These are phyloP conservation scores for Parotia lawesii DNA, from an alignment of 2,113 vertebrate species.

Conservation along the genomic window DNA sequence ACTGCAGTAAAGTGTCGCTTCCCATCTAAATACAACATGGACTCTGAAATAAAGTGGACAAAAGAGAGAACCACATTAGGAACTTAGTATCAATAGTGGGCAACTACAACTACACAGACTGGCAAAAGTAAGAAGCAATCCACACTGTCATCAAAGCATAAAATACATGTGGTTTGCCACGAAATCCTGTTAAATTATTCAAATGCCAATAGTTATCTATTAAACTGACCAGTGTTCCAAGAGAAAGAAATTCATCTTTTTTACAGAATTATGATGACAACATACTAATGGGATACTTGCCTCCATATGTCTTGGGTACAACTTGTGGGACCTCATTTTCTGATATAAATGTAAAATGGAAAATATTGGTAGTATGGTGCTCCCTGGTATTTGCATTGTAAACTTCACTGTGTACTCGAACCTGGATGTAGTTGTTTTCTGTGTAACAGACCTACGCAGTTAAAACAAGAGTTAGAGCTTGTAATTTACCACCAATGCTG, in stretches of 20 bases:
- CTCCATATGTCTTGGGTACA: slow-evolving; percentile 90
- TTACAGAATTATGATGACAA: not conserved
- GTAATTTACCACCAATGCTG: not conserved
- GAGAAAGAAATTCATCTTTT: not conserved
- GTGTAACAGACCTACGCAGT: slow-evolving; percentile 89
- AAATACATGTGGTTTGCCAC: not conserved
- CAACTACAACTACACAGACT: not conserved
- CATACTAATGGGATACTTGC: slow-evolving; percentile 62
- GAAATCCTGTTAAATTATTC: not conserved
- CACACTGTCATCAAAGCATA: not conserved
- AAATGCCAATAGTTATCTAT: not conserved
- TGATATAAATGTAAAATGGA: slow-evolving; percentile 92
- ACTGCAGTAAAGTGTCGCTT: slow-evolving; percentile 88
- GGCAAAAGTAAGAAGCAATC: not conserved
- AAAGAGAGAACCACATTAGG: not conserved
- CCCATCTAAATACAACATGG: slow-evolving; percentile 96
- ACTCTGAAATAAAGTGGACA: slow-evolving; percentile 78
- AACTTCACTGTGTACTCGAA: slow-evolving; percentile 94
- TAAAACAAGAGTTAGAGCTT: not conserved
- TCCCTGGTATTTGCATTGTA: slow-evolving; percentile 83
- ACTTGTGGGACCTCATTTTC: slow-evolving; percentile 83
- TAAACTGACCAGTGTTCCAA: not conserved
- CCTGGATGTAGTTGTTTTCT: slow-evolving; percentile 85
- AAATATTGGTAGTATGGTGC: slow-evolving; percentile 91
- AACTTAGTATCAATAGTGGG: not conserved